A percentile compares a stretch with the other conserved stretches of the same genome.
Conservation (phyloP, 2,797 vertebrate species). For the Myripristis murdjan region DNA sequence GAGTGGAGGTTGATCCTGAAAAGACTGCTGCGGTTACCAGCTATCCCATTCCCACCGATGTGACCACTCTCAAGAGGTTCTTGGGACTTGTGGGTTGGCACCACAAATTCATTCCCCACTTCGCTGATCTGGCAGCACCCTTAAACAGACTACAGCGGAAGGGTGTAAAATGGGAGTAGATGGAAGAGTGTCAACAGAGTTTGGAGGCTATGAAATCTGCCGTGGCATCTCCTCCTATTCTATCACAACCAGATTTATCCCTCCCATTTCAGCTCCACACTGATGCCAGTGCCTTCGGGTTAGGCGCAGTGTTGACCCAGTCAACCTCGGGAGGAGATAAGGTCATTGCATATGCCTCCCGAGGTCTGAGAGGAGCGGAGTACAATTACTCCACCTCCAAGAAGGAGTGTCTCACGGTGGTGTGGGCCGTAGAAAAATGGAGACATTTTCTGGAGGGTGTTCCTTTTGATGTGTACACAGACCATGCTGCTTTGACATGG, state of each 20-base stretch:
- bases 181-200: not conserved
- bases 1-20: constrained; percentile 9
- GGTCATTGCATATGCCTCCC: constrained; percentile 28
- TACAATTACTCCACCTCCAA: not conserved
- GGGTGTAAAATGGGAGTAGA: constrained; percentile 9
- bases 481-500: constrained; percentile 1
- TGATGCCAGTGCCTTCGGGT: constrained; percentile 21
- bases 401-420: too few relatives aligned
- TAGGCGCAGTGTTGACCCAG: constrained; percentile 30
- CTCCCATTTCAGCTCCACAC: constrained; percentile 17
- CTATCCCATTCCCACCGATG: not conserved
- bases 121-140: constrained; percentile 2
- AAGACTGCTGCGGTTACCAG: not conserved
- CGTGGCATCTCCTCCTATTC: not conserved
- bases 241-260: not conserved
- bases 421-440: too few relatives aligned
- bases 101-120: constrained; percentile 18
- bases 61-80: not conserved
- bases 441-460: constrained; percentile 10
- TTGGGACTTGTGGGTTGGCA: constrained; percentile 21
- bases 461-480: not conserved
- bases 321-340: not conserved
- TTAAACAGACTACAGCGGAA: constrained; percentile 26
- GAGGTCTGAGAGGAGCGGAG: not conserved
- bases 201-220: constrained; percentile 1